Conservation (phyloP, 2,113 vertebrate genomes). For the Panurus biarmicus region DNA sequence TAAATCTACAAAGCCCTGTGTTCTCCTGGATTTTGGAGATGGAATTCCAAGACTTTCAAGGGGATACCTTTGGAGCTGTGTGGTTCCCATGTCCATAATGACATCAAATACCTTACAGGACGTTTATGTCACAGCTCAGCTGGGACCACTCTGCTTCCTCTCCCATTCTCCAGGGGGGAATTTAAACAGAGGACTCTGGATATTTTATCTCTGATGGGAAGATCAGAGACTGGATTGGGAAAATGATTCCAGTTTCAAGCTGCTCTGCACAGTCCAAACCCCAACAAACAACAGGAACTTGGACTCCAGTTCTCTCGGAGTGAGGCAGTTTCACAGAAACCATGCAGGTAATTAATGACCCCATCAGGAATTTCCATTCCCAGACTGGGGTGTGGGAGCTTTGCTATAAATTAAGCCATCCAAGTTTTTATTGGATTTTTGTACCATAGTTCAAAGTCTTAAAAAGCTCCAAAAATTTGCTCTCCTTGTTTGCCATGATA, state of each 20-base stretch:
- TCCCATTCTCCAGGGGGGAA: neutral
- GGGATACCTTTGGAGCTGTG: neutral
- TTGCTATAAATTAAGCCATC: neutral
- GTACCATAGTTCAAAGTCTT: neutral
- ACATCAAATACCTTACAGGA: accelerated
- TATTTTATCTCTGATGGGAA: neutral
- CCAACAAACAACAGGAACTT: neutral
- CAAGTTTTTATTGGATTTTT: neutral
- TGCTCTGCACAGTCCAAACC: too few species aligned
- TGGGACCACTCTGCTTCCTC: neutral
- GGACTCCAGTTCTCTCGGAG: neutral
- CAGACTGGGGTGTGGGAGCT: neutral
- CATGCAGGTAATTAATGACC: neutral
- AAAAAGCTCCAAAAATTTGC: neutral
- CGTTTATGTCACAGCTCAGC: neutral
- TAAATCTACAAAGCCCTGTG: neutral
- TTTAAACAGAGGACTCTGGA: neutral
- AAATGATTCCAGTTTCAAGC: neutral
- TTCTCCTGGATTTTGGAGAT: neutral
- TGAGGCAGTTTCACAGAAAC: neutral
- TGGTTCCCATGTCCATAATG: accelerated
- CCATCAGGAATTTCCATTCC: neutral
- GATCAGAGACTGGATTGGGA: neutral
- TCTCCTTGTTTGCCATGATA: neutral
- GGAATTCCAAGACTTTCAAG: neutral